phyloP scores from a whole-genome alignment of 2,888 invertebrate genomes.

The Trichogramma evanescens region DNA sequence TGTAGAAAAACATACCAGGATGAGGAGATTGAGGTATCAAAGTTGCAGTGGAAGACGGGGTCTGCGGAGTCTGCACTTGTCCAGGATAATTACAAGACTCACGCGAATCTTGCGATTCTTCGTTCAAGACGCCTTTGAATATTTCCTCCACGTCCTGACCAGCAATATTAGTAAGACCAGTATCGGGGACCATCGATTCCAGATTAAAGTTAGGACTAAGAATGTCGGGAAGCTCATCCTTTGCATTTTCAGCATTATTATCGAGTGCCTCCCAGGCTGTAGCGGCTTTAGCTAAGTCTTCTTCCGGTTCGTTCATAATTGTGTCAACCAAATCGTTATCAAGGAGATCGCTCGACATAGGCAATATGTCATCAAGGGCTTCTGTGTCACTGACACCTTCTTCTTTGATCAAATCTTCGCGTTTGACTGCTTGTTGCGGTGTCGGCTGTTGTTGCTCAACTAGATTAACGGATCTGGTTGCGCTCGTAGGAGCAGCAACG shows the following conservation, averaged over 20 bases:
- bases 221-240: slow-evolving; percentile 66
- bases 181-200: slow-evolving; percentile 65
- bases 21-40: slow-evolving; percentile 45
- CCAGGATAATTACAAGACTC: slow-evolving; percentile 58
- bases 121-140: slow-evolving; percentile 83
- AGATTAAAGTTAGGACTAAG: slow-evolving; percentile 65
- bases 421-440: slow-evolving; percentile 29
- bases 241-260: slow-evolving; percentile 54
- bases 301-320: slow-evolving; percentile 60
- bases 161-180: slow-evolving; percentile 75
- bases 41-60: slow-evolving; percentile 37
- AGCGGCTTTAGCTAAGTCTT: slow-evolving; percentile 51
- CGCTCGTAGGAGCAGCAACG: neutral
- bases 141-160: slow-evolving; percentile 87
- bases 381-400: slow-evolving; percentile 54
- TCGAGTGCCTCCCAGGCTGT: slow-evolving; percentile 51
- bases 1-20: slow-evolving; percentile 32
- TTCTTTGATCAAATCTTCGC: slow-evolving; percentile 40
- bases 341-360: slow-evolving; percentile 57
- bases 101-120: slow-evolving; percentile 73
- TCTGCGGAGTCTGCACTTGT: slow-evolving; percentile 37
- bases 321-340: slow-evolving; percentile 63
- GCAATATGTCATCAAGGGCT: slow-evolving; percentile 60
- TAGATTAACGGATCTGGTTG: neutral
- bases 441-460: neutral